Evolutionary conservation across 2,888 invertebrate species (phyloP).

Genomic region (Lasius fuliginosus): DNA sequence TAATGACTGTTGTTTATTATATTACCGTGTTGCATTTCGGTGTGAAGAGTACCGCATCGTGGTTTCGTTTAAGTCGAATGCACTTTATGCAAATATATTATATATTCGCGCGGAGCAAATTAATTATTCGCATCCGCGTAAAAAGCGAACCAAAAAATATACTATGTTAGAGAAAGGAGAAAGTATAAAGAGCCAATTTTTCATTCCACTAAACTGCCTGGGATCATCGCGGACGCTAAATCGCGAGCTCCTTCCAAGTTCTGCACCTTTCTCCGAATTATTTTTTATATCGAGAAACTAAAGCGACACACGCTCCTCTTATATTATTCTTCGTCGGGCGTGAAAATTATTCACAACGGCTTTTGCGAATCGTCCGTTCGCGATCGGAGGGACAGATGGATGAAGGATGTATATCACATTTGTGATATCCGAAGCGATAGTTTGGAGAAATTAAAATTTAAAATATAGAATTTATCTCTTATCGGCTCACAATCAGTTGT

Average conservation of each 20-base stretch:
- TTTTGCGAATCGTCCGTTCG: constrained; percentile 37
- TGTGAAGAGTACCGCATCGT: constrained; percentile 1
- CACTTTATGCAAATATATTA: constrained; percentile 16
- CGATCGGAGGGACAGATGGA: background rate
- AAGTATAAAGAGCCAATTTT: constrained; percentile 41
- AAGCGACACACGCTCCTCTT: background rate
- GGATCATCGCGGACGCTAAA: constrained; percentile 46
- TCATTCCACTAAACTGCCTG: constrained; percentile 57
- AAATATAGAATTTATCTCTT: background rate
- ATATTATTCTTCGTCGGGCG: constrained; percentile 19
- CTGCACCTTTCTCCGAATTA: constrained; percentile 43
- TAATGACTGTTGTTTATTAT: constrained; percentile 1
- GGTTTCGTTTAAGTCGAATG: constrained; percentile 29
- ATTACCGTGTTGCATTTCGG: constrained; percentile 27
- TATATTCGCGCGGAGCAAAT: constrained; percentile 36
- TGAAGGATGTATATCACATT: constrained; percentile 15
- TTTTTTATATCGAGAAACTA: constrained; percentile 51
- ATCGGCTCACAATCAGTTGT: background rate
- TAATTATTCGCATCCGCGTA: constrained; percentile 17
- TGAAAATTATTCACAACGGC: constrained; percentile 32
- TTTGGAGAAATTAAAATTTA: background rate
- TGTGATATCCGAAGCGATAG: background rate
- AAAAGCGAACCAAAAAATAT: constrained; percentile 23
- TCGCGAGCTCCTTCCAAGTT: constrained; percentile 50
- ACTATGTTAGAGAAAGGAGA: constrained; percentile 16